These are phyloP conservation scores for Temnothorax ravouxi DNA, from an alignment of 2,888 invertebrate genomes.

Conservation along the genomic window DNA sequence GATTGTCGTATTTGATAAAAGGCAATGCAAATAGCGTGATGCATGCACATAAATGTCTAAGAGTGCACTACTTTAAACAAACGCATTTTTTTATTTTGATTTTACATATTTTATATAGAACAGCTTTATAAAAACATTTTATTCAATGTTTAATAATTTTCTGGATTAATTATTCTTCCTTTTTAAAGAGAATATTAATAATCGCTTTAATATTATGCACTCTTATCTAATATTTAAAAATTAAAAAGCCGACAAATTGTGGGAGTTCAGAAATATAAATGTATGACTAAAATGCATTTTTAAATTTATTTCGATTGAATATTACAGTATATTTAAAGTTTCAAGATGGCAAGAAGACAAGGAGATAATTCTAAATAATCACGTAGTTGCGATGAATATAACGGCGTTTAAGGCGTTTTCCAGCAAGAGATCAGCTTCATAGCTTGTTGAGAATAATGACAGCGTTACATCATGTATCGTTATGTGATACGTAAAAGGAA, in stretches of 20 bases:
- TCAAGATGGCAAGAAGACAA: neutral
- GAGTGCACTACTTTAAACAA: neutral
- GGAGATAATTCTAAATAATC: neutral
- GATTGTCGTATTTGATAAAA: neutral
- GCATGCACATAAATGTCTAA: neutral
- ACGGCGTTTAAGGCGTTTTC: neutral
- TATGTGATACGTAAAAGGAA: constrained; percentile 3
- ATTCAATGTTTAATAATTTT: neutral
- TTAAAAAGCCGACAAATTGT: neutral
- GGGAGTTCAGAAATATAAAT: neutral
- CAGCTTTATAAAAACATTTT: neutral
- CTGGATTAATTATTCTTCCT: neutral
- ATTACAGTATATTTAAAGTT: constrained; percentile 1
- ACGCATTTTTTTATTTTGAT: neutral
- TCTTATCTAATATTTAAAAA: neutral
- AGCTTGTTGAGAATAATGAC: neutral
- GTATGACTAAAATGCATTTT: neutral
- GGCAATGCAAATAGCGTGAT: neutral
- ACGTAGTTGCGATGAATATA: neutral
- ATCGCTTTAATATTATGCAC: neutral
- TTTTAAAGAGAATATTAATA: constrained; percentile 6
- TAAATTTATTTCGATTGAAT: neutral
- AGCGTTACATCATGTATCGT: constrained; percentile 21
- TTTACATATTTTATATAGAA: neutral
- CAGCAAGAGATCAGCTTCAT: neutral